These are phyloP conservation scores for Dendroctonus valens DNA, from an alignment of 1,140 invertebrate genomes.

Conservation along the genomic window DNA sequence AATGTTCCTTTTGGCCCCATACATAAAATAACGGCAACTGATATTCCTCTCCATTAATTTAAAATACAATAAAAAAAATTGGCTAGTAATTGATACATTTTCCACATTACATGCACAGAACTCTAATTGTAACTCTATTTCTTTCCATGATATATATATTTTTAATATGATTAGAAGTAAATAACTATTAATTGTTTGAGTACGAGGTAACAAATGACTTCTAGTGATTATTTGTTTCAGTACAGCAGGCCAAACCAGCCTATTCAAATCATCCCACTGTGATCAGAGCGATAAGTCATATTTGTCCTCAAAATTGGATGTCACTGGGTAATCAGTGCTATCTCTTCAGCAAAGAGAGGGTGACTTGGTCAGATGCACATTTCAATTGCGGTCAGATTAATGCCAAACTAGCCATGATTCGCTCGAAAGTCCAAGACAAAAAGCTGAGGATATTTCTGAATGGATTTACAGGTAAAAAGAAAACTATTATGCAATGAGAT, in stretches of 20 bases:
- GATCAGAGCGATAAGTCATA: slow-evolving; percentile 17
- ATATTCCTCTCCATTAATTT: too few species aligned
- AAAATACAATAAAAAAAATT: too few species aligned
- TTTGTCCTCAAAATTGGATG: slow-evolving; percentile 34
- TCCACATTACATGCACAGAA: too few species aligned
- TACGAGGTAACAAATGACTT: too few species aligned
- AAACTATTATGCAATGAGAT: neutral
- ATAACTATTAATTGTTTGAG: too few species aligned
- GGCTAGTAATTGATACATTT: too few species aligned
- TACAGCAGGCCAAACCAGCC: slow-evolving; percentile 15
- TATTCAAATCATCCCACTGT: neutral
- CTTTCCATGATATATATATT: too few species aligned
- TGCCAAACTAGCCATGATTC: slow-evolving; percentile 23
- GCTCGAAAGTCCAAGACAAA: slow-evolving; percentile 23
- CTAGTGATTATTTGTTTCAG: neutral
- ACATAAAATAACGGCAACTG: too few species aligned
- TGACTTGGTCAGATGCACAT: slow-evolving; percentile 27
- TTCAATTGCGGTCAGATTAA: slow-evolving; percentile 29
- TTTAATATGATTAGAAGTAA: too few species aligned
- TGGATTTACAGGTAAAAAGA: slow-evolving; percentile 27
- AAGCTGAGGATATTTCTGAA: slow-evolving; percentile 31
- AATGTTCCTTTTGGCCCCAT: too few species aligned
- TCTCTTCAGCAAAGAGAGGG: slow-evolving; percentile 28
- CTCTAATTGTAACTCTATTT: too few species aligned
- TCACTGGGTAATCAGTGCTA: slow-evolving; percentile 29